Evolutionary conservation across 2,888 invertebrate genomes (phyloP).

Genomic region (Drosophila robusta): DNA sequence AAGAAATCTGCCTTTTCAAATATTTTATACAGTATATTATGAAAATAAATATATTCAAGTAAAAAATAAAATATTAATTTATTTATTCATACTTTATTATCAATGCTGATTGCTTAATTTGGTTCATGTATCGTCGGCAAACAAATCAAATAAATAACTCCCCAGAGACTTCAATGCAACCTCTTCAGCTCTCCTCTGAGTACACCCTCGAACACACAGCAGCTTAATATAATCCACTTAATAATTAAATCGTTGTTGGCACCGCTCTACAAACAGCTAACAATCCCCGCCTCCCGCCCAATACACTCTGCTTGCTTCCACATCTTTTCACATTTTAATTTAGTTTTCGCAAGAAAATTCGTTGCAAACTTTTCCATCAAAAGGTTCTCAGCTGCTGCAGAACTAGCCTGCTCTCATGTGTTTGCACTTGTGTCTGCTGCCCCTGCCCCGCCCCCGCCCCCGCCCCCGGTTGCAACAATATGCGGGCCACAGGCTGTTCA

Average conservation of each 20-base stretch:
- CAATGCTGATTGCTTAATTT: no score
- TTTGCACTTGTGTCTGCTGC: constrained; percentile 25
- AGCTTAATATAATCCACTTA: constrained; percentile 45
- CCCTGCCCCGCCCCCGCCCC: no score
- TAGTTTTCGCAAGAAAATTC: constrained; percentile 74
- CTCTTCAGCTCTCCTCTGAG: neutral
- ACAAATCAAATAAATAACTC: no score
- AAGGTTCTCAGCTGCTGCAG: constrained; percentile 34
- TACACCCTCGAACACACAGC: constrained; percentile 17
- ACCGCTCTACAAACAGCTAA: constrained; percentile 13
- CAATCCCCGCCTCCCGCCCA: constrained; percentile 2
- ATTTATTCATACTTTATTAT: no score
- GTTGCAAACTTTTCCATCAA: constrained; percentile 71
- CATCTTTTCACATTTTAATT: constrained; percentile 73
- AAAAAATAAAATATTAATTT: no score
- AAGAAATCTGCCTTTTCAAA: no score
- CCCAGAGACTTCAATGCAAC: no score
- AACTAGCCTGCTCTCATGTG: constrained; percentile 16
- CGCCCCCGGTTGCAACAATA: constrained; percentile 12
- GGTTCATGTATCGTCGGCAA: no score
- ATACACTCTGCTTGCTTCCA: constrained; percentile 2
- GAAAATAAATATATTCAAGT: no score
- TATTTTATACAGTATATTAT: no score
- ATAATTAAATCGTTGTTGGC: constrained; percentile 41
- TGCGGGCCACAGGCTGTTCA: constrained; percentile 24